Percentiles rank a stretch among this genome's conserved stretches.
Conservation (phyloP, 2,113 vertebrate species). For the Zootoca vivipara region DNA sequence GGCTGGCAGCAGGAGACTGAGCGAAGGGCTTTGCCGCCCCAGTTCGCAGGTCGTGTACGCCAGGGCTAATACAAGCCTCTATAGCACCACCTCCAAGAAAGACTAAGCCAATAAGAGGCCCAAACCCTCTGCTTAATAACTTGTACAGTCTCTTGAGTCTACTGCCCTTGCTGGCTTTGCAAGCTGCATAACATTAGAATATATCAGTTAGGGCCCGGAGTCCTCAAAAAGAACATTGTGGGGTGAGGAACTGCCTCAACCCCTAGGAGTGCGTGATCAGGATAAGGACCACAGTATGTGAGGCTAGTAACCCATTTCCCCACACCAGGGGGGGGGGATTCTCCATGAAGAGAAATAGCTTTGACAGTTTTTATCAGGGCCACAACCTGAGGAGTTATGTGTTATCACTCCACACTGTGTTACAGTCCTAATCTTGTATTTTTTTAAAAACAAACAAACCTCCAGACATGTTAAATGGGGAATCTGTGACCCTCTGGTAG, state of each 20-base stretch:
- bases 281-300: background rate
- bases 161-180: background rate
- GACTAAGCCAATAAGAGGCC: conserved; percentile 47
- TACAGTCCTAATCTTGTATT: background rate
- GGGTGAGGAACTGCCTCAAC: too few species aligned
- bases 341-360: too few species aligned
- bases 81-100: conserved; percentile 71
- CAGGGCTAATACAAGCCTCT: conserved; percentile 63
- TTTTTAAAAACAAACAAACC: too few species aligned
- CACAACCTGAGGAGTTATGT: too few species aligned
- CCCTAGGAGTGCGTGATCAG: background rate
- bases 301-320: background rate
- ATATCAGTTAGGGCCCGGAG: too few species aligned
- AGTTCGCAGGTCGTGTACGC: conserved; percentile 67
- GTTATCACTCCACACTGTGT: too few species aligned
- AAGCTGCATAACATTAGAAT: background rate
- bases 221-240: too few species aligned
- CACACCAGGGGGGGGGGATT: too few species aligned
- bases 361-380: too few species aligned
- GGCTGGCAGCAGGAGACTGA: conserved; percentile 61
- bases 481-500: too few species aligned
- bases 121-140: background rate
- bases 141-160: background rate
- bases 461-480: too few species aligned
- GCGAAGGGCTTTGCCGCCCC: conserved; percentile 77